phyloP scores from a whole-genome alignment of 2,113 vertebrate species.

The Thunnus maccoyii region DNA sequence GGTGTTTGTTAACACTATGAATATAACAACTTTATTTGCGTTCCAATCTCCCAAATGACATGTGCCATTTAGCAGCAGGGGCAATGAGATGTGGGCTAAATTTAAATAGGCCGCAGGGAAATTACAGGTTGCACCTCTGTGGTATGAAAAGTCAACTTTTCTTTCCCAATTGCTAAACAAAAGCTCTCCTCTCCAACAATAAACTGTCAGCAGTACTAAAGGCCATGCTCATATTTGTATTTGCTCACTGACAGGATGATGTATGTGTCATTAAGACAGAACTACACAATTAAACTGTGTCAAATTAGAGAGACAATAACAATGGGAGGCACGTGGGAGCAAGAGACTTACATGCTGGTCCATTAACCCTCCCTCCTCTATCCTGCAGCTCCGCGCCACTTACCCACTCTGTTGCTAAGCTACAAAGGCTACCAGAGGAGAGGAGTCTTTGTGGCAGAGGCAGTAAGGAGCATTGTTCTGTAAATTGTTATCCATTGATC shows the following conservation, averaged over 20 bases:
- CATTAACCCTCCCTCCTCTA: constrained; percentile 69
- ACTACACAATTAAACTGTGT: constrained; percentile 67
- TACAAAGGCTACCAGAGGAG: constrained; percentile 48
- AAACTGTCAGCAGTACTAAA: constrained; percentile 37
- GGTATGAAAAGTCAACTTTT: constrained; percentile 17
- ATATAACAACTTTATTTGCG: constrained; percentile 14
- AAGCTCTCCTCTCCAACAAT: background rate
- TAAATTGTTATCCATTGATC: constrained; percentile 21
- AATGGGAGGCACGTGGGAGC: constrained; percentile 57
- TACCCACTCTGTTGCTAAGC: constrained; percentile 71
- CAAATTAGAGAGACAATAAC: constrained; percentile 60
- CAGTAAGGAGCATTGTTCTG: constrained; percentile 27
- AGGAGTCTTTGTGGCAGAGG: constrained; percentile 26
- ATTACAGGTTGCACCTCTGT: constrained; percentile 10
- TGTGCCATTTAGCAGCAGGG: background rate
- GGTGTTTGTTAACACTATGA: background rate
- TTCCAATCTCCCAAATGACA: background rate
- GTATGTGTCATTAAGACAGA: constrained; percentile 64
- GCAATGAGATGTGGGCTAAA: background rate
- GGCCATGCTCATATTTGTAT: constrained; percentile 54
- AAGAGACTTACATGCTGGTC: constrained; percentile 54
- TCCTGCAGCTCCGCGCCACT: constrained; percentile 43
- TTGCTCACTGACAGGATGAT: constrained; percentile 68
- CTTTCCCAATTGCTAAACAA: background rate
- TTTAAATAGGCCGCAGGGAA: constrained; percentile 23